Conservation (phyloP, 2,797 vertebrate species). For the Sarcophilus harrisii region DNA sequence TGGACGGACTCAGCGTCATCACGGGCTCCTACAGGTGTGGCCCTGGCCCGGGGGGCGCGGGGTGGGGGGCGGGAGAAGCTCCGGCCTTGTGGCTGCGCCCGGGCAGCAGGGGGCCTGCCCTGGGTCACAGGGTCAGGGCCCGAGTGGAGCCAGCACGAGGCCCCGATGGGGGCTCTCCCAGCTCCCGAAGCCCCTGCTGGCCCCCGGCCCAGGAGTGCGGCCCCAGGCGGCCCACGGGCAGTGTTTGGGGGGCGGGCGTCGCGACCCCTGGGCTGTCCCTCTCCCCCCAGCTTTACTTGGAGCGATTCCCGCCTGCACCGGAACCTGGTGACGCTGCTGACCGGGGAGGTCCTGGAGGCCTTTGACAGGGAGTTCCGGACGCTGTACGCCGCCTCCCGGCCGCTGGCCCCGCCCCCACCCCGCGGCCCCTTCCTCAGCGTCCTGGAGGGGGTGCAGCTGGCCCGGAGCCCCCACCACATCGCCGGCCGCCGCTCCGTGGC, state of each 20-base stretch:
- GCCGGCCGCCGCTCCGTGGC: constrained; percentile 72
- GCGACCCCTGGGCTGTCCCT: too few relatives aligned
- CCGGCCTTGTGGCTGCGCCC: too few relatives aligned
- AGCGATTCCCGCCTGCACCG: constrained; percentile 91
- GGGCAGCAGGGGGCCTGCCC: neutral
- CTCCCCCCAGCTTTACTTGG: constrained; percentile 90
- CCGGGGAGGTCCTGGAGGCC: constrained; percentile 85
- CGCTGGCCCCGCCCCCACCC: constrained; percentile 70
- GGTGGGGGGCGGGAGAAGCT: too few relatives aligned
- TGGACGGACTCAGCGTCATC: constrained; percentile 90
- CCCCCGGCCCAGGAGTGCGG: neutral
- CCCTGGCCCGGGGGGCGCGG: too few relatives aligned
- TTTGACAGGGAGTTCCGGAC: constrained; percentile 92
- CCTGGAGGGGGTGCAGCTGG: constrained; percentile 32
- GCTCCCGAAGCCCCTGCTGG: too few relatives aligned
- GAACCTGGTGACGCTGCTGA: constrained; percentile 90
- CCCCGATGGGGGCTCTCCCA: too few relatives aligned
- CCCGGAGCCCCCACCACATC: constrained; percentile 70
- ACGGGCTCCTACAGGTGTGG: constrained; percentile 92
- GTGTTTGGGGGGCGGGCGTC: neutral
- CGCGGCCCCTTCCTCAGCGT: neutral
- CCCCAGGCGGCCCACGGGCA: neutral
- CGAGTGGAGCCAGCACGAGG: too few relatives aligned
- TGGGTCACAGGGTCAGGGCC: too few relatives aligned
- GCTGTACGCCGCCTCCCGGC: constrained; percentile 89